Percentiles rank a stretch among this genome's conserved stretches.
phyloP scores from a whole-genome alignment of 2,113 vertebrate genomes.

The Rhizomys pruinosus region DNA sequence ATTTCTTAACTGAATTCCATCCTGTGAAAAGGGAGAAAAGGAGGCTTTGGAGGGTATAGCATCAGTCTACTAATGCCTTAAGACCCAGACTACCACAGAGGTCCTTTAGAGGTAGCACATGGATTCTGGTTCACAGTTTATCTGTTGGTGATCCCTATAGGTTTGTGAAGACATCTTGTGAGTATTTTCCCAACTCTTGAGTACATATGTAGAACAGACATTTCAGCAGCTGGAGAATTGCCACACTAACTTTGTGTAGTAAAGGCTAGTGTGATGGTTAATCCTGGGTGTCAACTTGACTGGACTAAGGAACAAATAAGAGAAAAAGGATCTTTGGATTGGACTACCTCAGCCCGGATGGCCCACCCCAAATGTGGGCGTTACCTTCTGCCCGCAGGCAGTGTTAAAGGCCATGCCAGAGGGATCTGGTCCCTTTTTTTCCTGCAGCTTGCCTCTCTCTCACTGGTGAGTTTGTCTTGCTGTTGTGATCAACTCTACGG shows the following conservation, averaged over 20 bases:
- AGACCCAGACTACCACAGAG: background rate
- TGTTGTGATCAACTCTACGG: too few species aligned
- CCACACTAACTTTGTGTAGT: background rate
- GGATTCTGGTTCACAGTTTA: background rate
- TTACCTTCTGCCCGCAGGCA: too few species aligned
- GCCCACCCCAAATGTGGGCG: too few species aligned
- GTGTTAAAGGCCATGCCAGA: too few species aligned
- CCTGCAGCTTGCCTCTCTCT: too few species aligned
- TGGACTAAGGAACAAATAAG: too few species aligned
- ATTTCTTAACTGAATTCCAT: background rate
- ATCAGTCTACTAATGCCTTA: background rate
- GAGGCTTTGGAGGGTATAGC: background rate
- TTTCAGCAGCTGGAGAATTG: background rate
- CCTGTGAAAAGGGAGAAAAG: background rate
- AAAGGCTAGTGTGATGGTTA: too few species aligned
- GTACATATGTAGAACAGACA: background rate
- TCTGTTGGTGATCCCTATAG: background rate
- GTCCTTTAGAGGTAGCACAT: background rate
- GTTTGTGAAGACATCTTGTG: constrained; percentile 13
- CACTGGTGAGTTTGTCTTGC: too few species aligned
- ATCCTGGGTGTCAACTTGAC: too few species aligned
- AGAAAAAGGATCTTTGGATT: too few species aligned
- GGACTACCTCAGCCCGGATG: too few species aligned
- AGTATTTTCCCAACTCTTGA: background rate
- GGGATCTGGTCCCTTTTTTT: too few species aligned